Base-by-base conservation (phyloP, 2,888 invertebrate species). In the Rhagium mordax region DNA sequence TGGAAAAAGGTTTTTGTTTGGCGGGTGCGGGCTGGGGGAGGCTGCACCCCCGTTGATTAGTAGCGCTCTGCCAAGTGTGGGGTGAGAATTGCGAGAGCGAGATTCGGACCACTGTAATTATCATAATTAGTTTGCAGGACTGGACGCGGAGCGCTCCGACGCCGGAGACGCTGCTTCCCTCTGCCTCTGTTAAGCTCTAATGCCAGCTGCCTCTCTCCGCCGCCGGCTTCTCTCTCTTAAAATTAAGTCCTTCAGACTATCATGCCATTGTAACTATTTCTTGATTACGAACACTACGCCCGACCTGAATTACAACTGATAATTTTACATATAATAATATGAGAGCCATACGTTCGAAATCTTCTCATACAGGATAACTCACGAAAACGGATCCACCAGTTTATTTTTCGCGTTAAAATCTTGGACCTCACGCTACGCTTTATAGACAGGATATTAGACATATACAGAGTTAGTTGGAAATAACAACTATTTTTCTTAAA, bases 1-100 rank as follows among this genome's bases (percentile, higher is more conserved):
- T 87, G 87, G 87, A 87, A 87, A 88, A 87, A 86, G 86, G 86
- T 87, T 87, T 87, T 86, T 87, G 84, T 86, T 86, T 85, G 84
- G 84, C 81, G 82, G 84, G 79, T 78, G 70, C 53, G 70, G 71
- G 65, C 33, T 33, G 49, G 73, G 59, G 70, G 47, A 33, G 66
- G 29, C 53, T 65, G 76, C 65, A 72, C 76, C 82, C 79, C 79
- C 79, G 80, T 85, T 84, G 84, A 84, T 84, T 85, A 84, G 84
- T 84, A 82, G 82, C 81, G 79, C 81, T 78, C 78, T 77, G 79
- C 74, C 77, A 81, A 81, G 81, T 80, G 81, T 77, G 79, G 80
- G 79, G 78, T 72, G 77, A 77, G 78, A 77, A 78, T 76, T 71
- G 76, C 74, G 75, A 77, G 75, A 79, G 74, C 71, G 71, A 74